These are phyloP conservation scores for Campaea margaritaria DNA, from an alignment of 2,888 invertebrate species.

Conservation along the genomic window DNA sequence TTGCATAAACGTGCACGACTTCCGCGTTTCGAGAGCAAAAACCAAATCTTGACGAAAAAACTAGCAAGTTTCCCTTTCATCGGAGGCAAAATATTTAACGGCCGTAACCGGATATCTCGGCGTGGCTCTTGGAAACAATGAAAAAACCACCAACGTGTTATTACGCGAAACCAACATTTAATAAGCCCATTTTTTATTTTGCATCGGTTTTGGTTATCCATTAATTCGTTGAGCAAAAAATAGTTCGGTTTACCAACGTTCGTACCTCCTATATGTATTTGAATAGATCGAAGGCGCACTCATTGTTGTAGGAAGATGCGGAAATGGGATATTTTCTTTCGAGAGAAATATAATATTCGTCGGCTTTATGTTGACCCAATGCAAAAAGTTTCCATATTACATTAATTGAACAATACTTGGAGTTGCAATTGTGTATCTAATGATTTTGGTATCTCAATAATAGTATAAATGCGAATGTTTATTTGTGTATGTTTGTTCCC, in stretches of 20 bases:
- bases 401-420: slow-evolving; percentile 63
- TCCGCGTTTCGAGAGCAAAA: slow-evolving; percentile 80
- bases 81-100: slow-evolving; percentile 83
- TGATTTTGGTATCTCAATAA: background rate
- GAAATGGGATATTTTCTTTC: slow-evolving; percentile 86
- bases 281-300: slow-evolving; percentile 80
- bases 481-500: too few species aligned
- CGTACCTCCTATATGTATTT: slow-evolving; percentile 65
- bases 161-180: slow-evolving; percentile 85
- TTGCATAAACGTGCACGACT: slow-evolving; percentile 81
- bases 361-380: slow-evolving; percentile 76
- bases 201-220: slow-evolving; percentile 83
- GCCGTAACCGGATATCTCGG: slow-evolving; percentile 83
- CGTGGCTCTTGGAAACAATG: slow-evolving; percentile 81
- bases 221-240: slow-evolving; percentile 81
- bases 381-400: slow-evolving; percentile 70
- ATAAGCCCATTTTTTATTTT: slow-evolving; percentile 83
- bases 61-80: slow-evolving; percentile 83
- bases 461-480: too few species aligned
- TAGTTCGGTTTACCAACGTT: slow-evolving; percentile 71
- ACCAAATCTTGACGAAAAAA: slow-evolving; percentile 77
- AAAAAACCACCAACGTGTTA: slow-evolving; percentile 83
- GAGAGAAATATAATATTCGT: slow-evolving; percentile 82
- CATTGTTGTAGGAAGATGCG: slow-evolving; percentile 85
- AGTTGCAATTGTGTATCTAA: slow-evolving; percentile 35